These are phyloP conservation scores for Drosophila robusta DNA, from an alignment of 2,888 invertebrate species.

Conservation along the genomic window DNA sequence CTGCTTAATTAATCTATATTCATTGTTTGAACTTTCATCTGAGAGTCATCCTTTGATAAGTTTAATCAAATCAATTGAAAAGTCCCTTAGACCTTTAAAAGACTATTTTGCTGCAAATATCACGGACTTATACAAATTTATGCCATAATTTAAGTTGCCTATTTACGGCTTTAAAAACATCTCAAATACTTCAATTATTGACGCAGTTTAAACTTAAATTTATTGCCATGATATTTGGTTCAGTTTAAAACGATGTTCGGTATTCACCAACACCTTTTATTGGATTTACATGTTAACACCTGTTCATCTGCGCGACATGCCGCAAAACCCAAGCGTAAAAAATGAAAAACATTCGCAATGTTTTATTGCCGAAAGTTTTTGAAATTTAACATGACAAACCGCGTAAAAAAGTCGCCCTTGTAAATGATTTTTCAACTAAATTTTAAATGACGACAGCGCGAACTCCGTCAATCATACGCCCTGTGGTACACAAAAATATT, in stretches of 20 bases:
- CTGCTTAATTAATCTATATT: too few relatives aligned
- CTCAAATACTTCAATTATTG: background rate
- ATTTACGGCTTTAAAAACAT: too few relatives aligned
- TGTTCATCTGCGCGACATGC: background rate
- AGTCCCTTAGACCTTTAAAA: too few relatives aligned
- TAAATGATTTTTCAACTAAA: conserved; percentile 38
- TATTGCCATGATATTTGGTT: background rate
- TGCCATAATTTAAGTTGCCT: background rate
- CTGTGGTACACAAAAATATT: conserved; percentile 9
- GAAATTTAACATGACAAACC: conserved; percentile 39
- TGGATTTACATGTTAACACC: conserved; percentile 8
- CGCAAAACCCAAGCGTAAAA: conserved; percentile 15
- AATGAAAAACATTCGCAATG: conserved; percentile 7
- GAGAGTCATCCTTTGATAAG: too few relatives aligned
- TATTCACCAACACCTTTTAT: background rate
- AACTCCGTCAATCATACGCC: conserved; percentile 64
- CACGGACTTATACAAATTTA: too few relatives aligned
- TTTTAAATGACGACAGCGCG: conserved; percentile 22
- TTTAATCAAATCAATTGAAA: too few relatives aligned
- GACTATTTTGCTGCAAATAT: too few relatives aligned
- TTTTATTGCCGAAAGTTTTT: conserved; percentile 49
- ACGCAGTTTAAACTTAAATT: background rate
- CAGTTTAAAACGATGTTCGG: background rate
- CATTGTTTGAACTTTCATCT: too few relatives aligned
- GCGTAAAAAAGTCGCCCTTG: conserved; percentile 9